These are phyloP conservation scores for Delphinapterus leucas DNA, from an alignment of 2,113 vertebrate species.

Conservation along the genomic window DNA sequence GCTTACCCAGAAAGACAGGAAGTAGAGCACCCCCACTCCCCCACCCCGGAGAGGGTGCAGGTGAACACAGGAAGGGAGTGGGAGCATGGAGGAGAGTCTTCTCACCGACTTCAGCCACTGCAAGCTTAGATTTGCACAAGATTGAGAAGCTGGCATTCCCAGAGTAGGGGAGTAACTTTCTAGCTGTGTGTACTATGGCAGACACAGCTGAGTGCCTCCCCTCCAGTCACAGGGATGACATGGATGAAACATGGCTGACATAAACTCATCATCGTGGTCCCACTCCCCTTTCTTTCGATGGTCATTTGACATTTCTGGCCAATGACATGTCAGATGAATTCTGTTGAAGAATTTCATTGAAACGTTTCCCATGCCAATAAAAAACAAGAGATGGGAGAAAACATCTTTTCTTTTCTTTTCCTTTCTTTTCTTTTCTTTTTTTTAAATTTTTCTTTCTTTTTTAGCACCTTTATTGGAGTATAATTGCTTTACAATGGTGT, in stretches of 20 bases:
- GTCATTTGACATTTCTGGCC: neutral
- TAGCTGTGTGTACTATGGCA: neutral
- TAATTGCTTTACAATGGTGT: too few species aligned
- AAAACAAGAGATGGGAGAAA: neutral
- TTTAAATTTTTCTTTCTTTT: too few species aligned
- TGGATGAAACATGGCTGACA: neutral
- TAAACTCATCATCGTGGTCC: neutral
- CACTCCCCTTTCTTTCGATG: neutral
- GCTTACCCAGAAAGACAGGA: neutral
- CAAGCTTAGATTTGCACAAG: neutral
- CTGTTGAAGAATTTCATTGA: neutral
- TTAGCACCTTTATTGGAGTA: too few species aligned
- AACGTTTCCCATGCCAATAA: neutral
- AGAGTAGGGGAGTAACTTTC: neutral
- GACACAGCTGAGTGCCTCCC: neutral
- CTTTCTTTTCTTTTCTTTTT: too few species aligned
- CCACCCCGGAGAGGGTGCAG: rapidly evolving
- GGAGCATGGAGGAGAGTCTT: neutral
- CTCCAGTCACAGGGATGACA: neutral
- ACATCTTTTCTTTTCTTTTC: neutral
- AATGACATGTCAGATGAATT: neutral
- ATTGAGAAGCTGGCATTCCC: neutral
- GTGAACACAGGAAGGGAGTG: neutral
- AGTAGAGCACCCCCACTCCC: rapidly evolving
- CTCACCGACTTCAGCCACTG: too few species aligned